Evolutionary conservation across 2,797 vertebrate genomes (phyloP).

Genomic region (Fringilla coelebs): DNA sequence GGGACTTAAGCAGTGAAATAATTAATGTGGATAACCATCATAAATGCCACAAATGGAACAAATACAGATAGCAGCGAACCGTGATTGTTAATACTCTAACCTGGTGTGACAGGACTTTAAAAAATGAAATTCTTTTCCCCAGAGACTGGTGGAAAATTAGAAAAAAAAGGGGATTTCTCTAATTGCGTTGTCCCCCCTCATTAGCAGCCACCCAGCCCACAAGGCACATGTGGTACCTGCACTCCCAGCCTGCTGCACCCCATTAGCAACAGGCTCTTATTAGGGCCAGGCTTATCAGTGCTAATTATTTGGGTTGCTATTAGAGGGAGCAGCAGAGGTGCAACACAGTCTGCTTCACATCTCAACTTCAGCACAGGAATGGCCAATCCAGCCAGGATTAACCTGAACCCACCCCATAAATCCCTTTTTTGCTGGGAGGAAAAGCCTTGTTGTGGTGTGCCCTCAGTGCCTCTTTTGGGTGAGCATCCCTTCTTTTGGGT

Average conservation of each 20-base stretch:
- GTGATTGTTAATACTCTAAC: slow-evolving; percentile 69
- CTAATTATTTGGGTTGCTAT: background rate
- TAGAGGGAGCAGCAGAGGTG: background rate
- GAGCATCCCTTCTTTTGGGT: background rate
- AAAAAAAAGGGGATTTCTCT: background rate
- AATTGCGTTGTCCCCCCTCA: background rate
- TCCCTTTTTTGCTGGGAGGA: background rate
- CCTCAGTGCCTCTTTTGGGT: background rate
- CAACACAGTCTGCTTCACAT: background rate
- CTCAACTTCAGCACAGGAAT: background rate
- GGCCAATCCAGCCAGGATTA: background rate
- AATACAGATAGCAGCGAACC: slow-evolving; percentile 68
- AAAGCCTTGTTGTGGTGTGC: rapidly evolving
- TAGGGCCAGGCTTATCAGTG: background rate
- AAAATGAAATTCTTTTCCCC: slow-evolving; percentile 30
- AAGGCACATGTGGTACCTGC: background rate
- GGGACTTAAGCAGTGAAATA: slow-evolving; percentile 72
- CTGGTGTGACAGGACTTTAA: slow-evolving; percentile 68
- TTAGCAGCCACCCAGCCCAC: background rate
- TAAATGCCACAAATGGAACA: slow-evolving; percentile 72
- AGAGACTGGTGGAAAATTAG: background rate
- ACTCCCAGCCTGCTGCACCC: background rate
- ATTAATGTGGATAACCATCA: slow-evolving; percentile 76
- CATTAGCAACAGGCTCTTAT: background rate
- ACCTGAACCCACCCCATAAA: rapidly evolving